These are phyloP conservation scores for Sebastes aleutianus DNA, from an alignment of 2,797 vertebrate species.

Conservation along the genomic window DNA sequence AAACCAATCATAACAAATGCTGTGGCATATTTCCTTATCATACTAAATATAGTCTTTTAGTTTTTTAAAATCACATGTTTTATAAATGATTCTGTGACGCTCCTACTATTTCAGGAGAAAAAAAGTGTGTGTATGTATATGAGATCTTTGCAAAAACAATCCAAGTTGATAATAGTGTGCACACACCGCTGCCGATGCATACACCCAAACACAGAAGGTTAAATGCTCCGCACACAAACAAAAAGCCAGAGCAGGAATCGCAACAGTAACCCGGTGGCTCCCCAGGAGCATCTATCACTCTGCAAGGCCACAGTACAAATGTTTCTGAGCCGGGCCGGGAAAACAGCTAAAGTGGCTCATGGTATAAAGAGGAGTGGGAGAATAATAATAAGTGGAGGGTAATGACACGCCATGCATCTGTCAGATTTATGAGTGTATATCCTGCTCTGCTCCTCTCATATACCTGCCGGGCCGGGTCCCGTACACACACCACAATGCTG, in stretches of 20 bases:
- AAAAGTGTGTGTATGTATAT: not conserved
- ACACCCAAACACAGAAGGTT: slow-evolving; percentile 15
- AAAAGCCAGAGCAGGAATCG: slow-evolving; percentile 37
- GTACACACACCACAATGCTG: slow-evolving; percentile 41
- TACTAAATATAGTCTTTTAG: too few relatives aligned
- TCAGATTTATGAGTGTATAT: slow-evolving; percentile 67
- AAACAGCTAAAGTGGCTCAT: slow-evolving; percentile 54
- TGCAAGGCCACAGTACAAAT: slow-evolving; percentile 67
- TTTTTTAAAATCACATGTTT: too few relatives aligned
- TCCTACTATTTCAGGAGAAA: not conserved
- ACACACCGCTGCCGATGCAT: not conserved
- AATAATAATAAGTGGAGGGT: slow-evolving; percentile 74
- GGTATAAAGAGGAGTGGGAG: slow-evolving; percentile 61
- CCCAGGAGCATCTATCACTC: slow-evolving; percentile 64
- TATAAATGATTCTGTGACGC: too few relatives aligned
- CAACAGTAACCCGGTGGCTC: slow-evolving; percentile 48
- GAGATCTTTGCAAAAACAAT: not conserved
- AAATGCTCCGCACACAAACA: slow-evolving; percentile 43
- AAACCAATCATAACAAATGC: too few relatives aligned
- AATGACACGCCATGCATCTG: slow-evolving; percentile 73
- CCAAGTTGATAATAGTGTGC: not conserved
- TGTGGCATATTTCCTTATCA: too few relatives aligned
- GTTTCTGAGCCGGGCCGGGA: slow-evolving; percentile 38
- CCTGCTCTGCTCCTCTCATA: slow-evolving; percentile 39
- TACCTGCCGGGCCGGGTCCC: slow-evolving; percentile 51